A percentile compares a stretch with the other conserved stretches of the same genome.
Conservation (phyloP, 2,888 invertebrate species). For the Brachycybe producta region DNA sequence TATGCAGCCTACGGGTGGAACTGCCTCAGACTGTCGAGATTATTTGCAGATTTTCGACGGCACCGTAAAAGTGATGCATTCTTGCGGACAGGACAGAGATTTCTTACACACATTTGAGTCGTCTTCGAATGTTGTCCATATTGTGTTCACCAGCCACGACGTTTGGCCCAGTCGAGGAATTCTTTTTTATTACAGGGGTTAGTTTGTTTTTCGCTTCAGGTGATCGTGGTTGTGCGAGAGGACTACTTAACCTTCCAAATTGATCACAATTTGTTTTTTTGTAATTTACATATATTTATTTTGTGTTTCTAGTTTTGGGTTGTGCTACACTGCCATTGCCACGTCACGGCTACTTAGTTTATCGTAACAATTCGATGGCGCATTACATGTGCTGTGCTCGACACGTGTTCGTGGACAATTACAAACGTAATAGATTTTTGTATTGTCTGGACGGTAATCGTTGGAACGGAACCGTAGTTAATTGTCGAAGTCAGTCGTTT, state of each 20-base stretch:
- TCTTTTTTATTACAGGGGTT: conserved; percentile 50
- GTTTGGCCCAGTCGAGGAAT: conserved; percentile 49
- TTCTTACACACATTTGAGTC: conserved; percentile 22
- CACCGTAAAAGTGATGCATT: conserved; percentile 20
- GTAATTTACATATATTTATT: conserved; percentile 2
- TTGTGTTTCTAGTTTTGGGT: conserved; percentile 45
- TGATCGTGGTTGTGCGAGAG: neutral
- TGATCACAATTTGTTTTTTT: conserved; percentile 3
- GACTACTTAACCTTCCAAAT: neutral
- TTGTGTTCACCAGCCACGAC: conserved; percentile 39
- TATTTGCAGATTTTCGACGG: conserved; percentile 21
- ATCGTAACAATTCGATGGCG: conserved; percentile 49
- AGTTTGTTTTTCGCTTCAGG: conserved; percentile 30
- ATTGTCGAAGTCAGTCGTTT: conserved; percentile 14
- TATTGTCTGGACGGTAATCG: conserved; percentile 46
- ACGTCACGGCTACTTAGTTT: conserved; percentile 52
- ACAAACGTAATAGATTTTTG: conserved; percentile 45
- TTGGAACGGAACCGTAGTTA: conserved; percentile 43
- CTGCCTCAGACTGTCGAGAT: conserved; percentile 35
- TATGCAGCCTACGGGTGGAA: conserved; percentile 41
- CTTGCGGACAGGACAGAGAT: conserved; percentile 21
- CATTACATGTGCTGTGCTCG: conserved; percentile 56
- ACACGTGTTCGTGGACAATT: conserved; percentile 51
- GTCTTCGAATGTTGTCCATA: conserved; percentile 22
- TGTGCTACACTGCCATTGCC: conserved; percentile 52